A percentile compares a stretch with the other conserved stretches of the same genome.
phyloP scores from a whole-genome alignment of 2,888 invertebrate species.

The Sinelater perroti region DNA sequence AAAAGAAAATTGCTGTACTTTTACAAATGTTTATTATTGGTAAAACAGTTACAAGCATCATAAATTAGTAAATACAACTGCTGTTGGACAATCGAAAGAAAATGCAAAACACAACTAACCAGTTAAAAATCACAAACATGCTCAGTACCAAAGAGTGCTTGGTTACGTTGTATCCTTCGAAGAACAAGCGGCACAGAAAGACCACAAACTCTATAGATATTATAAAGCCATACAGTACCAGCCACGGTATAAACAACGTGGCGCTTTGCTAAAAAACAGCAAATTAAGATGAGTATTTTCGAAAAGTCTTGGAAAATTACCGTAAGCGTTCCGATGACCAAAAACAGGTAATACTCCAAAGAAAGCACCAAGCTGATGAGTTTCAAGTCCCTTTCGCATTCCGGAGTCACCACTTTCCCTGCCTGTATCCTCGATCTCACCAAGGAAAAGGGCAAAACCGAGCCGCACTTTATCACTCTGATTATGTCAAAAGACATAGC shows the following conservation, averaged over 20 bases:
- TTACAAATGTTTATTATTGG: too few relatives aligned
- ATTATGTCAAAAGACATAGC: constrained; percentile 55
- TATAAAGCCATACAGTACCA: constrained; percentile 53
- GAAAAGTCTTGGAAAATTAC: constrained; percentile 50
- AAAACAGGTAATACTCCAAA: constrained; percentile 54
- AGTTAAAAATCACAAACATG: constrained; percentile 56
- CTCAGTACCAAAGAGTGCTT: constrained; percentile 51
- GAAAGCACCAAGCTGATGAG: constrained; percentile 56
- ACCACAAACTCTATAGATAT: constrained; percentile 53
- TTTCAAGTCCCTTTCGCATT: constrained; percentile 56
- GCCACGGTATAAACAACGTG: constrained; percentile 55
- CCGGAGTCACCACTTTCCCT: constrained; percentile 49
- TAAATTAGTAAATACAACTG: not conserved
- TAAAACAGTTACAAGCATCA: too few relatives aligned
- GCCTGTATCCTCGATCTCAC: constrained; percentile 49
- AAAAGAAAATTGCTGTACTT: too few relatives aligned
- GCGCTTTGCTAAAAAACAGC: constrained; percentile 51
- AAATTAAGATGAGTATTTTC: not conserved
- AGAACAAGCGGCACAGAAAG: constrained; percentile 48
- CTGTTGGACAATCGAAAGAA: constrained; percentile 42
- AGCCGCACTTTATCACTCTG: constrained; percentile 53
- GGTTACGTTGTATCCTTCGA: constrained; percentile 49
- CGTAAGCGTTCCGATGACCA: constrained; percentile 53
- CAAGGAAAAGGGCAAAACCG: constrained; percentile 52
- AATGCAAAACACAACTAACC: constrained; percentile 55